Base-by-base conservation (phyloP, 2,888 invertebrate genomes). In the Drosophila borealis region DNA sequence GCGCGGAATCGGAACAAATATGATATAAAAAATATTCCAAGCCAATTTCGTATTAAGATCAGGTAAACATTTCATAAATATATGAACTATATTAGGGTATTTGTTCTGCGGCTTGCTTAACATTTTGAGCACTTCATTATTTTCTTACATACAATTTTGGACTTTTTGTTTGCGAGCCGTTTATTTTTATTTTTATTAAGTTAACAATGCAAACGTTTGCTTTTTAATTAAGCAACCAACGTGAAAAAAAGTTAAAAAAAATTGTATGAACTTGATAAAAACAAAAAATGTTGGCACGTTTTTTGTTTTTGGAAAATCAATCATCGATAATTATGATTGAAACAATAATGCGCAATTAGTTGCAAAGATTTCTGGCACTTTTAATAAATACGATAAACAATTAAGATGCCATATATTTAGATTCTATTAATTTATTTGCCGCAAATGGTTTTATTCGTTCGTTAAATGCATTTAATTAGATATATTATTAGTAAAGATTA, bases 201-300 rank as follows among this genome's bases (percentile, higher is more conserved):
- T 57, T 62, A 59, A 74, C 51, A 74, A 54, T 76, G 78, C 78
- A 73, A 70, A 78, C 78, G 76, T 78, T 78, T 70, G 78, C 75
- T 21, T 62, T 78, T 78, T 73, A 62, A 78, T 78, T 72, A 63
- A 62, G 36, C 61, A 14, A 48, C 8, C 39, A 25, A 54, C n/a
- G 51, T 49, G 55, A 14, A 56, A 33, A 14, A 39, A 48, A 13
- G 11, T 4, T 13, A 13, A 3, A 25, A 17, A 53, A 41, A 51
- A 19, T n/a, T 44, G 33, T 42, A 70, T 69, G 17, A 64, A 57
- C 41, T 60, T 68, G 62, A 72, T 63, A 54, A 29, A 29, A 29
- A 29, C 29, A 53, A 41, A 71, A 45, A 34, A 34, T 29, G 33
- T 53, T 55, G 17, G 33, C 45, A 42, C 33, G n/a, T 59, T 25